These are phyloP conservation scores for Thelaira solivaga DNA, from an alignment of 2,888 invertebrate genomes.

Conservation along the genomic window DNA sequence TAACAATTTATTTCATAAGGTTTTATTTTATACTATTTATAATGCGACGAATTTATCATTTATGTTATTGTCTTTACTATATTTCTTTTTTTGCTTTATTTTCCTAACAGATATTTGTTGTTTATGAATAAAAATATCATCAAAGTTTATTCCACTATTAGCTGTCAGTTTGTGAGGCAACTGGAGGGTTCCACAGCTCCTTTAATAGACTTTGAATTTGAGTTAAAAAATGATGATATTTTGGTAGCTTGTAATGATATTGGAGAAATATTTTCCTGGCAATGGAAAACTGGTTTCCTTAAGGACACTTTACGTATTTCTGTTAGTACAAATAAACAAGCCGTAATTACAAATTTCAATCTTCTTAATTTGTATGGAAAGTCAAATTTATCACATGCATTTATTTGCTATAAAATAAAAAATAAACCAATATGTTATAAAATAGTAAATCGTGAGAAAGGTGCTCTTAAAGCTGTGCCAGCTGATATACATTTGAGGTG, in stretches of 20 bases:
- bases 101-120: constrained; percentile 79
- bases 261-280: constrained; percentile 80
- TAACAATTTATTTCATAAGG: too few relatives aligned
- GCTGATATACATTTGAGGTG: constrained; percentile 66
- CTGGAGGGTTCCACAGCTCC: constrained; percentile 79
- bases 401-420: constrained; percentile 62
- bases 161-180: constrained; percentile 81
- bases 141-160: constrained; percentile 81
- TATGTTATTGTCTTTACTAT: neutral
- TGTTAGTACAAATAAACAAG: neutral
- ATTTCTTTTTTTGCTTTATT: neutral
- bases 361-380: constrained; percentile 68
- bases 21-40: too few relatives aligned
- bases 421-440: constrained; percentile 61
- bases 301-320: constrained; percentile 64
- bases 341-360: constrained; percentile 67
- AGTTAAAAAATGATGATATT: constrained; percentile 76
- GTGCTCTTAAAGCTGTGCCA: constrained; percentile 31
- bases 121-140: constrained; percentile 80
- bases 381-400: constrained; percentile 68
- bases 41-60: too few relatives aligned
- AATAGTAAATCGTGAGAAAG: constrained; percentile 68
- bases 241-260: constrained; percentile 79
- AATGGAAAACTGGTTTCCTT: constrained; percentile 80
- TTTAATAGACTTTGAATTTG: constrained; percentile 78